A percentile compares a stretch with the other conserved stretches of the same genome.
These are phyloP conservation scores for Isoperla grammatica DNA, from an alignment of 2,888 invertebrate species.

Conservation along the genomic window DNA sequence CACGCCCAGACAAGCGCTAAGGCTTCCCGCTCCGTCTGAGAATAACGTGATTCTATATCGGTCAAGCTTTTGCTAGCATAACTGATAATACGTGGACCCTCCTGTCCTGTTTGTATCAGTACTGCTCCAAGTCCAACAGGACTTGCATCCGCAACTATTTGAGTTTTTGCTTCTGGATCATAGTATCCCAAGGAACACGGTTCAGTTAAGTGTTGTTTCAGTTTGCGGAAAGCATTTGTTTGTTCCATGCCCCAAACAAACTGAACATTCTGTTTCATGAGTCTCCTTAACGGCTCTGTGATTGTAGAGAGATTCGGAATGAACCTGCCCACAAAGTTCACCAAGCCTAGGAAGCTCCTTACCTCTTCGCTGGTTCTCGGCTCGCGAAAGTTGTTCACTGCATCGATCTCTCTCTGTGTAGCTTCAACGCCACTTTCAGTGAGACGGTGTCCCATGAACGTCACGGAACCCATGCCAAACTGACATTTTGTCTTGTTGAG, in stretches of 20 bases:
- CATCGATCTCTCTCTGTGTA: constrained; percentile 33
- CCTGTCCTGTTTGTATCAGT: constrained; percentile 34
- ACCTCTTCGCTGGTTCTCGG: constrained; percentile 31
- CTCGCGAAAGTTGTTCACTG: constrained; percentile 32
- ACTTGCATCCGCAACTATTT: constrained; percentile 39
- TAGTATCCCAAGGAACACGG: constrained; percentile 35
- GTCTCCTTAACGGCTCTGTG: constrained; percentile 35
- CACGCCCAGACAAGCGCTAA: constrained; percentile 41
- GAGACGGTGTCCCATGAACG: constrained; percentile 35
- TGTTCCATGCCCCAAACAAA: constrained; percentile 36
- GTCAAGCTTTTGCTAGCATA: constrained; percentile 41
- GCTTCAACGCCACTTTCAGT: constrained; percentile 34
- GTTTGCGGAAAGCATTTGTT: constrained; percentile 34
- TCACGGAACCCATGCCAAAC: constrained; percentile 31
- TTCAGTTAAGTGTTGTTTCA: constrained; percentile 30
- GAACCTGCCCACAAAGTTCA: constrained; percentile 34
- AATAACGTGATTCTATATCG: constrained; percentile 41
- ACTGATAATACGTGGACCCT: constrained; percentile 37
- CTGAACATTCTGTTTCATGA: constrained; percentile 35
- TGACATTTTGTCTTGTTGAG: constrained; percentile 37
- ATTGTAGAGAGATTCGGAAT: constrained; percentile 35
- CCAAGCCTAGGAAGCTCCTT: constrained; percentile 38
- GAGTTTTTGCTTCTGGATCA: constrained; percentile 35
- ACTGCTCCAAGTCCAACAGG: constrained; percentile 38
- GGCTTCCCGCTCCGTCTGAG: constrained; percentile 39